These are phyloP conservation scores for Drosophila gaucha DNA, from an alignment of 2,888 invertebrate genomes.

Conservation along the genomic window DNA sequence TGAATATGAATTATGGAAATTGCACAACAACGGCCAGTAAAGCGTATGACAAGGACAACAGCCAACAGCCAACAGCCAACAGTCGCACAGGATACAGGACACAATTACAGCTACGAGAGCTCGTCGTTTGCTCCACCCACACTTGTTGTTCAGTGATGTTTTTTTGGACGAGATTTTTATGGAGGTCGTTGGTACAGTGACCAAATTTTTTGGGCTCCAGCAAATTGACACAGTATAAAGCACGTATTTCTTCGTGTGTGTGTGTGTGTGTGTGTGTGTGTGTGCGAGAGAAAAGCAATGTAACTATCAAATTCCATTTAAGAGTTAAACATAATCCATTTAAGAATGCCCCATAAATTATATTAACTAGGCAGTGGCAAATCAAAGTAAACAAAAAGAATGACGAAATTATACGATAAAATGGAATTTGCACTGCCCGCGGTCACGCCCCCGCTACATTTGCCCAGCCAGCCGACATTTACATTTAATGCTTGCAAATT, in stretches of 20 bases:
- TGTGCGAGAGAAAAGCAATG: neutral
- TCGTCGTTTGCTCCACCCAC: conserved; percentile 6
- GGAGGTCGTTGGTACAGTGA: conserved; percentile 62
- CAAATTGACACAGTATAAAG: conserved; percentile 13
- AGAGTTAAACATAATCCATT: conserved; percentile 14
- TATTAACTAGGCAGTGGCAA: conserved; percentile 30
- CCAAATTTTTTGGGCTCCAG: conserved; percentile 45
- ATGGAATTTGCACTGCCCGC: conserved; percentile 24
- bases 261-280: no score
- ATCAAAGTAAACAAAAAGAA: conserved; percentile 27
- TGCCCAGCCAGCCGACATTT: conserved; percentile 68
- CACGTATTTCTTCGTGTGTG: no score
- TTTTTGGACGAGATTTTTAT: conserved; percentile 34
- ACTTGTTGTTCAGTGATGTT: conserved; percentile 23
- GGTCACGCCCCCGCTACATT: conserved; percentile 62
- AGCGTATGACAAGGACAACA: conserved; percentile 41
- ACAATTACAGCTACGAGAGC: conserved; percentile 26
- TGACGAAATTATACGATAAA: conserved; percentile 36
- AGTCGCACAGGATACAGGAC: conserved; percentile 39
- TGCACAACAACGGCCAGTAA: conserved; percentile 58
- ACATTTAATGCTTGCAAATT: conserved; percentile 80
- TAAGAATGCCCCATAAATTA: conserved; percentile 56
- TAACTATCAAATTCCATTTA: neutral
- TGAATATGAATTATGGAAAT: conserved; percentile 83
- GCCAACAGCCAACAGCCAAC: conserved; percentile 6